phyloP scores from a whole-genome alignment of 1,140 invertebrate species.

The Rhopalosiphum maidis region DNA sequence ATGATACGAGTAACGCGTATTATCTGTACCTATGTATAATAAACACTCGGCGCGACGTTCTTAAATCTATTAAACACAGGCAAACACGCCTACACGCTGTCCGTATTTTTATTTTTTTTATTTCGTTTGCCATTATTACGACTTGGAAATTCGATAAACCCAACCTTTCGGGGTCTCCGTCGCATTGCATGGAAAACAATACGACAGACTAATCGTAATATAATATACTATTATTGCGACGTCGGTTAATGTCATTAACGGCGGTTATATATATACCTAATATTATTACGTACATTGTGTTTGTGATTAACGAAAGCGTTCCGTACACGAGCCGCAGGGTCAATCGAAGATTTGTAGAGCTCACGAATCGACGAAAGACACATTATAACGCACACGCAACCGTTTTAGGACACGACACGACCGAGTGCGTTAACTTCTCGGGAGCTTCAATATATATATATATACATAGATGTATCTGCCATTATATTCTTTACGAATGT shows the following conservation, averaged over 20 bases:
- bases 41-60: background rate
- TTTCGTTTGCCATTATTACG: background rate
- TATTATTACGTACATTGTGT: background rate
- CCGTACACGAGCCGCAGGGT: background rate
- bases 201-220: background rate
- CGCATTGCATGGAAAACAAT: background rate
- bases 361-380: slow-evolving; percentile 17
- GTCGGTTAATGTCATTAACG: background rate
- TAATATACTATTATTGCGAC: background rate
- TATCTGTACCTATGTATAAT: background rate
- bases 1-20: background rate
- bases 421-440: slow-evolving; percentile 2
- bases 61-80: slow-evolving; percentile 1
- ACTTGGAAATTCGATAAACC: slow-evolving; percentile 23
- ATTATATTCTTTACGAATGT: background rate
- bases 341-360: slow-evolving; percentile 32
- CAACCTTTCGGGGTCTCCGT: background rate
- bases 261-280: background rate
- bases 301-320: background rate
- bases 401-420: background rate
- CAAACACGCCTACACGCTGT: background rate
- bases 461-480: background rate
- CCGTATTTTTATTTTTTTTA: background rate
- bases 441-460: background rate
- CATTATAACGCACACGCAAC: background rate